A percentile compares a stretch with the other conserved stretches of the same genome.
Conservation (phyloP, 2,113 vertebrate genomes). For the Cnemophilus loriae region DNA sequence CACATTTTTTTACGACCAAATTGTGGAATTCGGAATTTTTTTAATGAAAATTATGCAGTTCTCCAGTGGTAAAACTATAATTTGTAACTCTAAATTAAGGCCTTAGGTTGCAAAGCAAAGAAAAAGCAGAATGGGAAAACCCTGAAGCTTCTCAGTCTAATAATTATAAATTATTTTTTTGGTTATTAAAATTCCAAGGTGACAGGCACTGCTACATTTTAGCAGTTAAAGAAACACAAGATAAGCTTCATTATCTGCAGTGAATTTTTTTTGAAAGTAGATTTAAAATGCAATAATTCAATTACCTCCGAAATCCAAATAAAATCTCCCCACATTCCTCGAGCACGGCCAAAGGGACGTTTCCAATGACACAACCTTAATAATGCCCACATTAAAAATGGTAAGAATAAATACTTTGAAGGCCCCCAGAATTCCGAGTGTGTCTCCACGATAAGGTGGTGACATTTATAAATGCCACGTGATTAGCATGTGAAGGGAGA, state of each 20-base stretch:
- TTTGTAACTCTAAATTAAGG: constrained; percentile 42
- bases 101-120: neutral
- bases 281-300: constrained; percentile 11
- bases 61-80: neutral
- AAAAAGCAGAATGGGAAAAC: neutral
- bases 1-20: constrained; percentile 8
- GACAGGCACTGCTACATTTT: neutral
- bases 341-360: neutral
- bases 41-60: neutral
- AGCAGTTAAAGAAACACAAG: constrained; percentile 8
- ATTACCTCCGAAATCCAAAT: constrained; percentile 49
- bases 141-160: constrained; percentile 3
- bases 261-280: neutral
- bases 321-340: neutral
- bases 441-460: constrained; percentile 62
- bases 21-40: neutral
- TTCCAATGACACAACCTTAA: neutral
- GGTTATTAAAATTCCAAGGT: constrained; percentile 41
- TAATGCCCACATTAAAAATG: neutral
- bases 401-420: constrained; percentile 22
- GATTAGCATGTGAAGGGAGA: constrained; percentile 70
- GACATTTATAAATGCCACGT: constrained; percentile 70
- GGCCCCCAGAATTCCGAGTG: constrained; percentile 31
- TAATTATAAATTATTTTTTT: constrained; percentile 42
- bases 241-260: constrained; percentile 52